A percentile compares a stretch with the other conserved stretches of the same genome.
Evolutionary conservation across 2,888 invertebrate genomes (phyloP).

Genomic region (Poecilus cupreus): DNA sequence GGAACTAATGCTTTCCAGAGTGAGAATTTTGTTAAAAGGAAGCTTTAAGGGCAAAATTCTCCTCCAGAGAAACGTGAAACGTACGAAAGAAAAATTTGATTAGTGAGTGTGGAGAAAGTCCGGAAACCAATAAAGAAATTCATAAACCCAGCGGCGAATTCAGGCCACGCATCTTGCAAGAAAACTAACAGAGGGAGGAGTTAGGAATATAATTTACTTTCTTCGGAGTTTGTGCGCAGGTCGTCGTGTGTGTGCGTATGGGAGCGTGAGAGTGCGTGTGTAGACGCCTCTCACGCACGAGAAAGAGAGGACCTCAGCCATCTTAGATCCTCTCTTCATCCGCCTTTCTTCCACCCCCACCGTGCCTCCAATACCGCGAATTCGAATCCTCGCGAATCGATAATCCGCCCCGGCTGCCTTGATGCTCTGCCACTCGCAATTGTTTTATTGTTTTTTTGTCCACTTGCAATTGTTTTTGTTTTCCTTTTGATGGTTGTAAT

Average conservation of each 20-base stretch:
- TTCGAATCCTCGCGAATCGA: conserved; percentile 29
- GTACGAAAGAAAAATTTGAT: conserved; percentile 44
- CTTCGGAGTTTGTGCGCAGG: conserved; percentile 28
- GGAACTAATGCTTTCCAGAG: neutral
- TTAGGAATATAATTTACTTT: conserved; percentile 46
- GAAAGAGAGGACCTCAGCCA: conserved; percentile 65
- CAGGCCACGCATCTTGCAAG: conserved; percentile 33
- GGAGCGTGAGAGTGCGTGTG: conserved; percentile 62
- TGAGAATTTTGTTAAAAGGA: conserved; percentile 4
- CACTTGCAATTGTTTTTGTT: conserved; percentile 28
- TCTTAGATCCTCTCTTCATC: conserved; percentile 64
- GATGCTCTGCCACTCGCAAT: conserved; percentile 28
- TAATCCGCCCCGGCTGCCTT: neutral
- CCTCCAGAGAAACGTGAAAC: conserved; percentile 18
- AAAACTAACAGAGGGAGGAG: conserved; percentile 52
- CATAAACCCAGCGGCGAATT: conserved; percentile 33
- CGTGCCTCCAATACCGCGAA: neutral
- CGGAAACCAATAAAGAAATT: conserved; percentile 40
- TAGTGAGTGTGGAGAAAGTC: conserved; percentile 44
- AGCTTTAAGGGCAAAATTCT: neutral
- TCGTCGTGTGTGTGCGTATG: conserved; percentile 64
- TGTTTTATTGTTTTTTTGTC: conserved; percentile 1
- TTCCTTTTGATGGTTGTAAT: neutral
- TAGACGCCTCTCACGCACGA: conserved; percentile 10
- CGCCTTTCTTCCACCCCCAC: neutral